These are phyloP conservation scores for Nephila pilipes DNA, from an alignment of 1,140 invertebrate genomes.

Conservation along the genomic window DNA sequence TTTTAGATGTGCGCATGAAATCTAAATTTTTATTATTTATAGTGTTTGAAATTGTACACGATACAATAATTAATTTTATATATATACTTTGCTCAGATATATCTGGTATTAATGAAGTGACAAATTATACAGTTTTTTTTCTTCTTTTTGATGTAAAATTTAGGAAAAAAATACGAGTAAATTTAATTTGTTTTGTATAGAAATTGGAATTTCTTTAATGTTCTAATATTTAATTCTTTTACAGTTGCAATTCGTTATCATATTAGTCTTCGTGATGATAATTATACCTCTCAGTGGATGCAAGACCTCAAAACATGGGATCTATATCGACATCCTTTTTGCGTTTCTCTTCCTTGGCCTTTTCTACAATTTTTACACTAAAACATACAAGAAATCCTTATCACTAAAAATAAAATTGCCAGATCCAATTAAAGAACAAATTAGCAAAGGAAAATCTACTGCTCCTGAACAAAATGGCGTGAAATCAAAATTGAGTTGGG, in stretches of 20 bases:
- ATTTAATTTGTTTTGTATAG: too few relatives aligned
- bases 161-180: too few relatives aligned
- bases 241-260: constrained; percentile 90
- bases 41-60: too few relatives aligned
- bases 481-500: background rate
- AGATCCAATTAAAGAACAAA: background rate
- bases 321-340: constrained; percentile 86
- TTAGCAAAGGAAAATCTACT: background rate
- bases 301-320: constrained; percentile 81
- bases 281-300: constrained; percentile 95
- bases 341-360: constrained; percentile 95
- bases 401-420: background rate
- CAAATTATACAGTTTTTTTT: too few relatives aligned
- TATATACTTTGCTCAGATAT: too few relatives aligned
- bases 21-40: too few relatives aligned
- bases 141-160: too few relatives aligned
- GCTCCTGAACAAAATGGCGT: background rate
- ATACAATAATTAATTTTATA: too few relatives aligned
- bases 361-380: constrained; percentile 95
- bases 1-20: too few relatives aligned
- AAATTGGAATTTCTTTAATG: too few relatives aligned
- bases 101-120: too few relatives aligned
- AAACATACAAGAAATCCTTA: constrained; percentile 84
- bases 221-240: constrained; percentile 65
- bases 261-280: constrained; percentile 90